Conservation (phyloP, 1,140 invertebrate genomes). For the Drosophila neocordata region DNA sequence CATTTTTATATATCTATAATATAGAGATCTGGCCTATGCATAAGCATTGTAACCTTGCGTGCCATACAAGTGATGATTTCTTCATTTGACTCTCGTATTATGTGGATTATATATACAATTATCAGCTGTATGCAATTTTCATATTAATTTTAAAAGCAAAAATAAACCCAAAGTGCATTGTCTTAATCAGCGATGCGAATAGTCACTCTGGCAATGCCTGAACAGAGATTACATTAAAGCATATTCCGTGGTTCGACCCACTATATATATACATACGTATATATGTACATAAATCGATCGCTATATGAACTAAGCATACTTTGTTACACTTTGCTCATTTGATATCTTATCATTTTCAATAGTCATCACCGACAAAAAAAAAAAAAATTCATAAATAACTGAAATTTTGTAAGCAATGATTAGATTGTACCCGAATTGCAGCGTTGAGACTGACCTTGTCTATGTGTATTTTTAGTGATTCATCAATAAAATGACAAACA, state of each 20-base stretch:
- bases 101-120: conserved; percentile 37
- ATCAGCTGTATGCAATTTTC: conserved; percentile 56
- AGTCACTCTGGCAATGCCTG: conserved; percentile 25
- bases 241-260: not conserved
- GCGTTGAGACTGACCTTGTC: conserved; percentile 1
- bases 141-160: conserved; percentile 58
- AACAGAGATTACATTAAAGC: conserved; percentile 36
- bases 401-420: conserved; percentile 21
- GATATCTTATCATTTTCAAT: conserved; percentile 58
- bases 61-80: conserved; percentile 25
- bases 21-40: conserved; percentile 18
- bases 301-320: conserved; percentile 59
- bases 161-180: conserved; percentile 62
- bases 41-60: conserved; percentile 29
- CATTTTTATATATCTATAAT: not conserved
- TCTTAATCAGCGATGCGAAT: conserved; percentile 42
- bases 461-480: conserved; percentile 32
- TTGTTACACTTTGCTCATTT: conserved; percentile 9
- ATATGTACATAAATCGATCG: conserved; percentile 20
- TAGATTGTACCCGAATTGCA: conserved; percentile 57
- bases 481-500: conserved; percentile 39
- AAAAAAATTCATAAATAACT: not conserved
- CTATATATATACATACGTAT: not conserved
- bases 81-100: conserved; percentile 40
- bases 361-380: conserved; percentile 42